Evolutionary conservation across 2,113 vertebrate genomes (phyloP).

Genomic region (Ochotona curzoniae): DNA sequence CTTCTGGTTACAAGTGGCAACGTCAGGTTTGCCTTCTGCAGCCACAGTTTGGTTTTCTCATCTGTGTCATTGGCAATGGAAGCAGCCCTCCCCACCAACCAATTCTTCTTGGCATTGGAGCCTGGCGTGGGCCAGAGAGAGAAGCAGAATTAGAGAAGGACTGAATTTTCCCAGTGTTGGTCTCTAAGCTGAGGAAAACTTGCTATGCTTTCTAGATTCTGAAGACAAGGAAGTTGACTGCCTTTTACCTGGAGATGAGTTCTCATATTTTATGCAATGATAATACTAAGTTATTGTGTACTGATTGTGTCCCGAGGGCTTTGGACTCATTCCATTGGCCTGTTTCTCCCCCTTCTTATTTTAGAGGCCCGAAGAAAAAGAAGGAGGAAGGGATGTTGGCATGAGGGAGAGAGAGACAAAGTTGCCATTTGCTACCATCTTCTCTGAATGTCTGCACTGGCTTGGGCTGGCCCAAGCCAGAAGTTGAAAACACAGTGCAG

Average conservation of each 20-base stretch:
- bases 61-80: background rate
- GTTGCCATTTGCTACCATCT: too few species aligned
- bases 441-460: too few species aligned
- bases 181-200: conserved; percentile 1
- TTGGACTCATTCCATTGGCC: background rate
- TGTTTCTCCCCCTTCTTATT: too few species aligned
- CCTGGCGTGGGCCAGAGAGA: background rate
- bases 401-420: too few species aligned
- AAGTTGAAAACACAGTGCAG: too few species aligned
- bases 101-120: background rate
- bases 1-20: conserved; percentile 44
- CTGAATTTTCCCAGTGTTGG: background rate
- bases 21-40: background rate
- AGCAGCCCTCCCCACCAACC: background rate
- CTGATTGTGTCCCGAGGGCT: background rate
- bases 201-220: background rate
- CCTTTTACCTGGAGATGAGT: background rate
- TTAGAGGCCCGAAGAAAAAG: too few species aligned
- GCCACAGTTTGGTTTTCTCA: conserved; percentile 17
- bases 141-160: background rate
- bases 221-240: background rate
- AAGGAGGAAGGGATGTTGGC: too few species aligned
- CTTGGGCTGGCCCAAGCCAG: too few species aligned
- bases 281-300: background rate
- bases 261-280: conserved; percentile 11